Evolutionary conservation across 2,888 invertebrate genomes (phyloP).

Genomic region (Drosophila hamatofila): DNA sequence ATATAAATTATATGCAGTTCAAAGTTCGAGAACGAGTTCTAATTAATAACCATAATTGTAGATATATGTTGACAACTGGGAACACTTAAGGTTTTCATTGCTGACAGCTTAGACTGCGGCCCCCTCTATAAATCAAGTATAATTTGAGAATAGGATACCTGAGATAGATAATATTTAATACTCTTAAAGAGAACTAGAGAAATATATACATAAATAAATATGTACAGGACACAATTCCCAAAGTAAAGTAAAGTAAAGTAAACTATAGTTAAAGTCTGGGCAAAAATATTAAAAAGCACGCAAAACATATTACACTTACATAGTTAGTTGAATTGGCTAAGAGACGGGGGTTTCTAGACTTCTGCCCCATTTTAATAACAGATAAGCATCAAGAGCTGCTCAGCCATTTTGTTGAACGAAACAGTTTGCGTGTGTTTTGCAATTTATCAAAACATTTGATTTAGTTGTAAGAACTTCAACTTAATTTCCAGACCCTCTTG

Average conservation of each 20-base stretch:
- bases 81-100: slow-evolving; percentile 46
- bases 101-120: slow-evolving; percentile 61
- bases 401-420: slow-evolving; percentile 72
- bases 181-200: not conserved
- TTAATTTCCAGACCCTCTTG: slow-evolving; percentile 46
- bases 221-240: slow-evolving; percentile 48
- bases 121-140: slow-evolving; percentile 55
- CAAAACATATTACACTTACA: slow-evolving; percentile 6
- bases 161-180: slow-evolving; percentile 13
- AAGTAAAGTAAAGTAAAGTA: too few species aligned
- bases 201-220: slow-evolving; percentile 9
- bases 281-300: slow-evolving; percentile 11
- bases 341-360: slow-evolving; percentile 27
- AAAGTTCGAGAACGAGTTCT: slow-evolving; percentile 59
- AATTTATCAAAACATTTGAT: slow-evolving; percentile 78
- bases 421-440: slow-evolving; percentile 67
- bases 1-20: slow-evolving; percentile 45
- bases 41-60: slow-evolving; percentile 71
- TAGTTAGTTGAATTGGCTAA: slow-evolving; percentile 1
- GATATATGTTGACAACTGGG: slow-evolving; percentile 71
- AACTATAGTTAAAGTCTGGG: not conserved
- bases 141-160: slow-evolving; percentile 49
- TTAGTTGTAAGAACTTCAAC: slow-evolving; percentile 75
- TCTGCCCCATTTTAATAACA: slow-evolving; percentile 63
- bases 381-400: slow-evolving; percentile 66